Base-by-base conservation (phyloP, 2,797 vertebrate genomes). In the Pelobates cultripes region DNA sequence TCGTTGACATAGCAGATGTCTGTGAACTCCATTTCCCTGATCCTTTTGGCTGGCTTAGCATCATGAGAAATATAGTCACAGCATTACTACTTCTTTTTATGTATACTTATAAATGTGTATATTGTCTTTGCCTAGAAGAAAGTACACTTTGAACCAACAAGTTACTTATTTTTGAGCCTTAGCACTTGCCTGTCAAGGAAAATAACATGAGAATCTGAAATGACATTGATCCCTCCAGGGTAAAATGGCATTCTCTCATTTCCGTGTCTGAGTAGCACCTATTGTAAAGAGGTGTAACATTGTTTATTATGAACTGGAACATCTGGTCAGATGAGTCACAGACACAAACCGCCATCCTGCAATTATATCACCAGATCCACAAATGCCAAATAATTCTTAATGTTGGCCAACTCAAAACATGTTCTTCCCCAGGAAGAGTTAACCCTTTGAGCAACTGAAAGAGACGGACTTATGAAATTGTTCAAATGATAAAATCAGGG, bases 271-370 rank as follows among this genome's bases (percentile, higher is more conserved):
- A 47, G 43, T 9, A 47, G 14, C 63, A n/a, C 45, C 44, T 79
- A 64, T 79, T 80, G 51, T 80, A 51, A n/a, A 28, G n/a, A 40
- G 51, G 68, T 14, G 61, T 66, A 57, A 55, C 9, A 68, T 68
- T 6, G 47, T 7, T 15, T 17, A 40, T 17, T 69, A 14, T 67
- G 67, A 73, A 57, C 71, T 69, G n/a, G 47, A 80, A 74, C n/a
- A 45, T 74, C 77, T 41, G 70, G 77, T 79, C 60, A 47, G 70
- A 53, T 13, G 43, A n/a, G 55, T 79, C 28, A 13, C 40, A 13
- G 12, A 60, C 57, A 60, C 4, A 60, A 60, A 60, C 15, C 14
- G 7, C 17, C n/a, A 64, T 64, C n/a, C 17, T 64, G 7, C 61
- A 28, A 64, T 7, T 40, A 28, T 17, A 64, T 3, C 17, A 40